A percentile compares a stretch with the other conserved stretches of the same genome.
These are phyloP conservation scores for Andricus curvator DNA, from an alignment of 2,888 invertebrate genomes.

Conservation along the genomic window DNA sequence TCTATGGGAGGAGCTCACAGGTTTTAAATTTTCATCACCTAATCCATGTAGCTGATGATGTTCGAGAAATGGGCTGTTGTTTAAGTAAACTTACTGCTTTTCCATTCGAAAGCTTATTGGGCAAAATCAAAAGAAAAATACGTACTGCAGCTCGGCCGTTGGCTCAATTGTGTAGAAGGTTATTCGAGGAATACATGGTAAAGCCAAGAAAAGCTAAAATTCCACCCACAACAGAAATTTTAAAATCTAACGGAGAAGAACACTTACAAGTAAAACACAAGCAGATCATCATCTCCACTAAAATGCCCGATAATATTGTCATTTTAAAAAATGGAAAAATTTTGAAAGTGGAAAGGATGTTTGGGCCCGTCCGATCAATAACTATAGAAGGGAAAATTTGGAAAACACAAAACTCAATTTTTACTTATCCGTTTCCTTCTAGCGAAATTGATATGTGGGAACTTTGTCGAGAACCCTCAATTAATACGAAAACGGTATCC, in stretches of 20 bases:
- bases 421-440: conserved; percentile 6
- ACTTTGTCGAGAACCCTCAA: background rate
- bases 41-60: background rate
- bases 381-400: background rate
- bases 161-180: conserved; percentile 47
- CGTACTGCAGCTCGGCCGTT: conserved; percentile 44
- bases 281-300: conserved; percentile 35
- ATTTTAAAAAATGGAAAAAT: conserved; percentile 37
- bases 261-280: conserved; percentile 37
- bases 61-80: conserved; percentile 43
- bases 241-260: conserved; percentile 24
- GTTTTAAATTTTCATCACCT: conserved; percentile 51
- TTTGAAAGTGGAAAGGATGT: conserved; percentile 23
- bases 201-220: conserved; percentile 25
- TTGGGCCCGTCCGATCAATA: background rate
- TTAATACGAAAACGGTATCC: background rate
- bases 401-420: background rate
- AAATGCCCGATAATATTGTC: conserved; percentile 44
- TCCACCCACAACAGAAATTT: conserved; percentile 8
- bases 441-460: conserved; percentile 6
- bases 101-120: conserved; percentile 46
- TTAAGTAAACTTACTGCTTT: conserved; percentile 46
- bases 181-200: conserved; percentile 25
- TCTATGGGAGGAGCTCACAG: conserved; percentile 43
- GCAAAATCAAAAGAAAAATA: conserved; percentile 46